phyloP scores from a whole-genome alignment of 2,888 invertebrate species.

The Tetanocera ferruginea region DNA sequence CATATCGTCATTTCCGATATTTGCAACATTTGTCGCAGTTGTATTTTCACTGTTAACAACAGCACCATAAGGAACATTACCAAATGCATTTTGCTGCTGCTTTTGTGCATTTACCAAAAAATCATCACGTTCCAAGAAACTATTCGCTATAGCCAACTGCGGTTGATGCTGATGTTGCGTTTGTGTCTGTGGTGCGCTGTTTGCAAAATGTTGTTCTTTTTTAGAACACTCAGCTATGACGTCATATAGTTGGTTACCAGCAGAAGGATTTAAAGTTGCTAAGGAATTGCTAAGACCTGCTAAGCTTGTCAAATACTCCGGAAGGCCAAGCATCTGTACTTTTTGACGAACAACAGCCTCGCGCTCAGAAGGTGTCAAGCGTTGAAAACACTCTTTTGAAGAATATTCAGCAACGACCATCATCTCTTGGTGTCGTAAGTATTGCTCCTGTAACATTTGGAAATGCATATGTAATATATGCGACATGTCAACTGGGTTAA shows the following conservation, averaged over 20 bases:
- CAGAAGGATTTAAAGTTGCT: slow-evolving; percentile 60
- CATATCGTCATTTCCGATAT: slow-evolving; percentile 44
- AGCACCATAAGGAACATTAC: slow-evolving; percentile 22
- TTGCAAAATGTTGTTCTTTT: slow-evolving; percentile 55
- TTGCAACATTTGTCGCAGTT: neutral
- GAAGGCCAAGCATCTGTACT: slow-evolving; percentile 61
- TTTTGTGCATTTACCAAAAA: slow-evolving; percentile 54
- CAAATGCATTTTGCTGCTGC: slow-evolving; percentile 37
- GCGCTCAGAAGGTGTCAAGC: slow-evolving; percentile 59
- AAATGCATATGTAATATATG: slow-evolving; percentile 64
- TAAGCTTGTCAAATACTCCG: slow-evolving; percentile 65
- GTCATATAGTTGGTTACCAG: slow-evolving; percentile 60
- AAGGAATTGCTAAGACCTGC: slow-evolving; percentile 62
- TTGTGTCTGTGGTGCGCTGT: slow-evolving; percentile 37
- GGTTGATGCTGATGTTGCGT: slow-evolving; percentile 46
- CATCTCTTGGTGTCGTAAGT: slow-evolving; percentile 64
- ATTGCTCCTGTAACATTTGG: slow-evolving; percentile 66
- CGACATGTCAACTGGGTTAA: slow-evolving; percentile 57
- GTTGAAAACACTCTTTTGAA: slow-evolving; percentile 63
- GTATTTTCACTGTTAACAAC: slow-evolving; percentile 4
- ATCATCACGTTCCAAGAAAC: slow-evolving; percentile 49
- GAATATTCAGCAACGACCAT: slow-evolving; percentile 60
- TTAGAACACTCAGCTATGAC: slow-evolving; percentile 59
- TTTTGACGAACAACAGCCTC: slow-evolving; percentile 64
- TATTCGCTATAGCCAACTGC: slow-evolving; percentile 28